Percentiles rank a stretch among this genome's conserved stretches.
Evolutionary conservation across 2,113 vertebrate species (phyloP).

Genomic region (Eleginops maclovinus): DNA sequence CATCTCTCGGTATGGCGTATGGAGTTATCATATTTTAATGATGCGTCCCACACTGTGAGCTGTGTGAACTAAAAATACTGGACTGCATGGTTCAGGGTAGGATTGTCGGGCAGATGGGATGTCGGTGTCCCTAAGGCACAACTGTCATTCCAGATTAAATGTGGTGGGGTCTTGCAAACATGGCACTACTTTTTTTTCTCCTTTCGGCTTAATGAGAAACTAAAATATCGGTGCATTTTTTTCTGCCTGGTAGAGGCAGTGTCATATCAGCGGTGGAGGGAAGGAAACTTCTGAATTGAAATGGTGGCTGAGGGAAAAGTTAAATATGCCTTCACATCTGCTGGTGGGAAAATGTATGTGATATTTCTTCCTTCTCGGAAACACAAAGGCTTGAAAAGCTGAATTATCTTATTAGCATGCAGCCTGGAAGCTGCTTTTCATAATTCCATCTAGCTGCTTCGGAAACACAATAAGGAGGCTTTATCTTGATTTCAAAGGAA

Average conservation of each 20-base stretch:
- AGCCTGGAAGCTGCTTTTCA: slow-evolving; percentile 29
- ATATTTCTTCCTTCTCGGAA: slow-evolving; percentile 17
- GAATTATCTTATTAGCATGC: slow-evolving; percentile 30
- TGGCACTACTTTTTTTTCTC: slow-evolving; percentile 13
- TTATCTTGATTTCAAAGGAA: slow-evolving; percentile 37
- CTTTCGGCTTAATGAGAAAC: slow-evolving; percentile 27
- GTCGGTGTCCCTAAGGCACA: neutral
- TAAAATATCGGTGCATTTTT: slow-evolving; percentile 6
- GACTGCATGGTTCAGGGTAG: slow-evolving; percentile 9
- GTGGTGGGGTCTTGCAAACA: slow-evolving; percentile 13
- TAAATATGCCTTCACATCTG: slow-evolving; percentile 28
- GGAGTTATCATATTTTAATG: slow-evolving; percentile 47
- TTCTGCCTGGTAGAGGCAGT: neutral
- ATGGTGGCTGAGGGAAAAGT: slow-evolving; percentile 16
- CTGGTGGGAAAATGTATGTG: neutral
- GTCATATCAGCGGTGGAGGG: slow-evolving; percentile 6
- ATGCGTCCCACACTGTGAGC: neutral
- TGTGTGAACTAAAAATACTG: slow-evolving; percentile 29
- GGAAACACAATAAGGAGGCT: slow-evolving; percentile 18
- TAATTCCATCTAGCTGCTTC: slow-evolving; percentile 17
- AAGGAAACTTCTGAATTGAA: slow-evolving; percentile 13
- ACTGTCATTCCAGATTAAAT: slow-evolving; percentile 34
- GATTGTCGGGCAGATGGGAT: slow-evolving; percentile 36
- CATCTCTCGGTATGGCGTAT: neutral
- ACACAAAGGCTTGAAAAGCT: slow-evolving; percentile 21